phyloP scores from a whole-genome alignment of 1,140 invertebrate genomes.

The Papilio xuthus region DNA sequence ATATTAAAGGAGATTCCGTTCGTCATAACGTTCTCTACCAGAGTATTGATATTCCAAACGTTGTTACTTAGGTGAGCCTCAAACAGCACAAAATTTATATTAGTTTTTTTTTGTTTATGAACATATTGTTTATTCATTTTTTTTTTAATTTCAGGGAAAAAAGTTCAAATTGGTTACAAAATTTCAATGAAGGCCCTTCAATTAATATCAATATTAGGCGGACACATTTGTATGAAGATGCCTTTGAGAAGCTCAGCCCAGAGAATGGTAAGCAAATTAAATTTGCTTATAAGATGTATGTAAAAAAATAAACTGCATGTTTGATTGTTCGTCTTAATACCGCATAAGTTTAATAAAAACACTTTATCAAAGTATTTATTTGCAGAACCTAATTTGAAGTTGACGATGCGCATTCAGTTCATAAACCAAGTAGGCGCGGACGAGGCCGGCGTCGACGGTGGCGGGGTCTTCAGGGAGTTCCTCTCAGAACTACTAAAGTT shows the following conservation, averaged over 20 bases:
- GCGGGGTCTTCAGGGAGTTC: constrained; percentile 96
- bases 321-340: too few relatives aligned
- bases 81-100: neutral
- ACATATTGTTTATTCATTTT: neutral
- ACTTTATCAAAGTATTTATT: constrained; percentile 38
- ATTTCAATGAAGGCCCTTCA: constrained; percentile 88
- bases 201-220: constrained; percentile 92
- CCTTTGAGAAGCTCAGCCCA: constrained; percentile 95
- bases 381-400: constrained; percentile 92
- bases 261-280: constrained; percentile 88
- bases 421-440: constrained; percentile 94
- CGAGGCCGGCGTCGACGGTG: constrained; percentile 98
- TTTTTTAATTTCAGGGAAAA: constrained; percentile 85
- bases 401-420: constrained; percentile 93
- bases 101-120: constrained; percentile 17
- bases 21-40: constrained; percentile 93
- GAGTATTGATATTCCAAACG: constrained; percentile 93
- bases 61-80: constrained; percentile 80
- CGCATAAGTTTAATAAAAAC: neutral
- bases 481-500: constrained; percentile 93
- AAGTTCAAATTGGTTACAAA: constrained; percentile 86
- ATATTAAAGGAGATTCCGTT: constrained; percentile 96
- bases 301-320: too few relatives aligned
- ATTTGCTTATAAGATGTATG: neutral
- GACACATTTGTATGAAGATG: constrained; percentile 98